Conservation (phyloP, 2,888 invertebrate species). For the Callimorpha dominula region DNA sequence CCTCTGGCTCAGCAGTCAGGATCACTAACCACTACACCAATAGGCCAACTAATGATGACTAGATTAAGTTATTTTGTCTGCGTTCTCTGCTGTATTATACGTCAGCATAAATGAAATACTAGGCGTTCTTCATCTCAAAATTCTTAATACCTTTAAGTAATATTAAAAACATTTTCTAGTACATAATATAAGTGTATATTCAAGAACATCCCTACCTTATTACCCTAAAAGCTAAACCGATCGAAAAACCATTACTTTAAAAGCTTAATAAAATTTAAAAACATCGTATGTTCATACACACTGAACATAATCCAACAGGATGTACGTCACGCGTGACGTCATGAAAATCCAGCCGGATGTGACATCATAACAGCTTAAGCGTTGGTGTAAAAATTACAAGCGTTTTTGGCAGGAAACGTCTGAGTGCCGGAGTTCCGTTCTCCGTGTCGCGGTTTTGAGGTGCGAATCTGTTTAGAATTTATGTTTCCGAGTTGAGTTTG, state of each 20-base stretch:
- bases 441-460: conserved; percentile 57
- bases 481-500: conserved; percentile 27
- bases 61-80: no score
- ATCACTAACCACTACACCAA: no score
- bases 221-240: conserved; percentile 7
- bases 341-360: conserved; percentile 74
- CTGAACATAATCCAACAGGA: conserved; percentile 45
- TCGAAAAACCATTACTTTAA: conserved; percentile 20
- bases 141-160: no score
- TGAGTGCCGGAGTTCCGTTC: conserved; percentile 69
- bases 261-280: conserved; percentile 29
- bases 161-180: no score
- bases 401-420: conserved; percentile 76
- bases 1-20: no score
- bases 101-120: no score
- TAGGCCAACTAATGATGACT: no score
- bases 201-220: background rate
- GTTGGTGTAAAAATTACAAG: conserved; percentile 78
- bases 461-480: conserved; percentile 53
- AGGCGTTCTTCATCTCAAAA: no score
- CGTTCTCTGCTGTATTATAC: no score
- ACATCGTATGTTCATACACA: conserved; percentile 32
- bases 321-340: conserved; percentile 65
- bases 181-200: background rate
- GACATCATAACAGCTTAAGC: conserved; percentile 78